phyloP scores from a whole-genome alignment of 2,797 vertebrate species.

The Bovichtus diacanthus region DNA sequence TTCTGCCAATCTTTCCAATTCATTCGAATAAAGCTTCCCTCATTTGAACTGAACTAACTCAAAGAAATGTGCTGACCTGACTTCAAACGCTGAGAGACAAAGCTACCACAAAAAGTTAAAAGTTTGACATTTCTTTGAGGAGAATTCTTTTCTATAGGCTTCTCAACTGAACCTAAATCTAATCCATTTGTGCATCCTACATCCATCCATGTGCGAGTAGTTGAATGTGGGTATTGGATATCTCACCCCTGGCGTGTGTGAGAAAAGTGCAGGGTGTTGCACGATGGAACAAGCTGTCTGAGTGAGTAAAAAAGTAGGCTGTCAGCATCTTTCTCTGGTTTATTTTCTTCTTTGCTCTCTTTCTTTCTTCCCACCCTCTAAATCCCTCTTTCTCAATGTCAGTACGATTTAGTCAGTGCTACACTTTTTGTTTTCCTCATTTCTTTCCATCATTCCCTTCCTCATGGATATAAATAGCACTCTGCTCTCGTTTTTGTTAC shows the following conservation, averaged over 20 bases:
- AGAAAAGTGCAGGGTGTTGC: conserved; percentile 33
- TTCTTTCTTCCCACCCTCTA: conserved; percentile 18
- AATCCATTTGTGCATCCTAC: background rate
- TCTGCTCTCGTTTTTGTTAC: conserved; percentile 25
- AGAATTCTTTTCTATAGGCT: background rate
- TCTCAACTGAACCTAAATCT: conserved; percentile 4
- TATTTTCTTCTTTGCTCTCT: too few relatives aligned
- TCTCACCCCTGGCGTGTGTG: conserved; percentile 33
- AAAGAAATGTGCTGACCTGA: background rate
- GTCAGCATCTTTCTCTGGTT: conserved; percentile 26
- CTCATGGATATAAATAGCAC: conserved; percentile 52
- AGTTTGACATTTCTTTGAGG: background rate
- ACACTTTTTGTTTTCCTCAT: conserved; percentile 23
- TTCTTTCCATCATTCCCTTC: conserved; percentile 14
- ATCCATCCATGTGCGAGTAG: background rate
- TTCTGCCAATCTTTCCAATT: background rate
- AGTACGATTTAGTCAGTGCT: conserved; percentile 16
- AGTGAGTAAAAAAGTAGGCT: conserved; percentile 34
- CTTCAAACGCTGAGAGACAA: background rate
- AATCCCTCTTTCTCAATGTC: background rate
- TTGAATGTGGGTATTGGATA: conserved; percentile 9
- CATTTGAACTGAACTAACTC: background rate
- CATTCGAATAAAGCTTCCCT: background rate
- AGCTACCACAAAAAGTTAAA: background rate
- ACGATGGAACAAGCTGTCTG: conserved; percentile 31